phyloP scores from a whole-genome alignment of 37 sponge, comb jelly and placozoan genomes.

The Ephydatia muelleri region DNA sequence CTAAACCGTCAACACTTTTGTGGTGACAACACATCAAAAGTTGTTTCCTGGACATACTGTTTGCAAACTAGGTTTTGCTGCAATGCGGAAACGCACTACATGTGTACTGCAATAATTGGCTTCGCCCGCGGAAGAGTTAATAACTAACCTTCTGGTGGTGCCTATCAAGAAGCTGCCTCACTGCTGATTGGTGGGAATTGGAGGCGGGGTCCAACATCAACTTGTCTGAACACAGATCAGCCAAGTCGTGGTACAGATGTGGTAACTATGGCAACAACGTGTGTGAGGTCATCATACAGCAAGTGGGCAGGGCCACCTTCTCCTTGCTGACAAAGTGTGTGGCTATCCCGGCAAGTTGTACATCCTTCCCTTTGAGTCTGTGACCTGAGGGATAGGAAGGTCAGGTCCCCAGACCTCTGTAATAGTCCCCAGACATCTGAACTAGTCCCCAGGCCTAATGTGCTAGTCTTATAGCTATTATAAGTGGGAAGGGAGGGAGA shows the following conservation, averaged over 20 bases:
- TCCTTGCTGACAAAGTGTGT: conserved; percentile 80
- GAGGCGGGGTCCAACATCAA: not conserved
- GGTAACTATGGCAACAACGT: conserved; percentile 17
- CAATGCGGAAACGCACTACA: too few relatives aligned
- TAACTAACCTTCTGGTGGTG: not conserved
- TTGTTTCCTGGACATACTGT: too few relatives aligned
- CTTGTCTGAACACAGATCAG: not conserved
- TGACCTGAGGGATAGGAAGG: conserved; percentile 37
- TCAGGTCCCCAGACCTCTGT: too few relatives aligned
- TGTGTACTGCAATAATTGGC: too few relatives aligned
- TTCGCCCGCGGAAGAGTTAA: not conserved
- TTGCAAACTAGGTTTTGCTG: too few relatives aligned
- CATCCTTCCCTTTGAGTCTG: conserved; percentile 85
- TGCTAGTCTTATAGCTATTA: not conserved
- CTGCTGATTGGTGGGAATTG: not conserved
- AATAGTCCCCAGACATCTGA: too few relatives aligned
- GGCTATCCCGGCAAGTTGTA: conserved; percentile 85
- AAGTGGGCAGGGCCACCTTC: too few relatives aligned
- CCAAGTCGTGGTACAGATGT: conserved; percentile 1
- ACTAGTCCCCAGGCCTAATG: too few relatives aligned
- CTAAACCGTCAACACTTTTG: too few relatives aligned
- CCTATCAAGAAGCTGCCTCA: not conserved
- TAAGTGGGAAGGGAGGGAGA: too few relatives aligned
- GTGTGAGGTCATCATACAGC: not conserved
- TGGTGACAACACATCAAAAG: too few relatives aligned